phyloP scores from a whole-genome alignment of 2,888 invertebrate genomes.

The Yponomeuta cagnagella region DNA sequence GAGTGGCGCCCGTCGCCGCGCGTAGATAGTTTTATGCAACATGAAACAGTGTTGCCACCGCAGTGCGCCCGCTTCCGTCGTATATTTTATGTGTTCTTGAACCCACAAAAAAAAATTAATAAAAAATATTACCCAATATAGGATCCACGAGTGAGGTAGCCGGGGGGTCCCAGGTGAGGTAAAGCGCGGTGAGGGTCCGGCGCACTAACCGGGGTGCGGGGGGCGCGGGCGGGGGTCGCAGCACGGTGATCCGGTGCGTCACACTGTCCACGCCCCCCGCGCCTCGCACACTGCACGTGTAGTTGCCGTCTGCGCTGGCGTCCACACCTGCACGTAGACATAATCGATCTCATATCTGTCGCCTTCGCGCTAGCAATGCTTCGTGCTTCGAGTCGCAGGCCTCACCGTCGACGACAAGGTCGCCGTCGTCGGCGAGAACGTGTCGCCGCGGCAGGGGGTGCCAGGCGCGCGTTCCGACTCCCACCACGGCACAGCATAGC shows the following conservation, averaged over 20 bases:
- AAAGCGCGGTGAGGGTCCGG: conserved; percentile 68
- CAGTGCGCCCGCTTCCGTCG: too few relatives aligned
- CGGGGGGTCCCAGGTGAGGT: conserved; percentile 77
- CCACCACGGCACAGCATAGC: conserved; percentile 80
- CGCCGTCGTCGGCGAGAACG: conserved; percentile 75
- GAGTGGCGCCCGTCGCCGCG: too few relatives aligned
- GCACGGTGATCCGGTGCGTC: conserved; percentile 80
- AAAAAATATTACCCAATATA: conserved; percentile 28
- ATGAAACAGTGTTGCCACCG: too few relatives aligned
- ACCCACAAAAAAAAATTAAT: too few relatives aligned
- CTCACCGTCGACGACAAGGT: conserved; percentile 80
- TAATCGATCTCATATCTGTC: too few relatives aligned
- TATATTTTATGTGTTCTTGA: too few relatives aligned
- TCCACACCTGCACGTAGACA: conserved; percentile 70
- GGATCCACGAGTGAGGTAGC: conserved; percentile 34
- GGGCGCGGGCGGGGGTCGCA: conserved; percentile 80
- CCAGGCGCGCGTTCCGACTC: conserved; percentile 75
- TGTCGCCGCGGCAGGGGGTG: conserved; percentile 71
- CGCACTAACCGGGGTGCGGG: conserved; percentile 78
- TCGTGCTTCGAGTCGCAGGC: conserved; percentile 7
- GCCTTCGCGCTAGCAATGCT: too few relatives aligned
- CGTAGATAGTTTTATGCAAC: too few relatives aligned
- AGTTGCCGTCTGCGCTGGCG: conserved; percentile 80
- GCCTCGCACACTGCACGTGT: conserved; percentile 85
- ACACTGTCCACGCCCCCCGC: conserved; percentile 86